Evolutionary conservation across 2,113 vertebrate species (phyloP).

Genomic region (Macrotis lagotis): DNA sequence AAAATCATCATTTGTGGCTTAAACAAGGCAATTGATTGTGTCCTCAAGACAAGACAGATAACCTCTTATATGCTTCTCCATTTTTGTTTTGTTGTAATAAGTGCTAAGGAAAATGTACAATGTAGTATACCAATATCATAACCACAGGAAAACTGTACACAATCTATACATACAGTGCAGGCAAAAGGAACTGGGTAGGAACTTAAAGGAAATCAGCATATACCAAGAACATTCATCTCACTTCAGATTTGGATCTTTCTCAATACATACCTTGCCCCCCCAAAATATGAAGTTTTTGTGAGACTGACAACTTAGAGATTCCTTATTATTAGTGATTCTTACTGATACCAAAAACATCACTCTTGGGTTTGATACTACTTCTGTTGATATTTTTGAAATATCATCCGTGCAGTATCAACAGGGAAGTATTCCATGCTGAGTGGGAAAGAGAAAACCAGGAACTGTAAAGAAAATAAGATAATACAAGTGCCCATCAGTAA

Average conservation of each 20-base stretch:
- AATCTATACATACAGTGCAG: neutral
- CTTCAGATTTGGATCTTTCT: neutral
- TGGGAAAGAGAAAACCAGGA: neutral
- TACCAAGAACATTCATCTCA: neutral
- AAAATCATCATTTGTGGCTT: neutral
- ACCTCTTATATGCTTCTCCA: neutral
- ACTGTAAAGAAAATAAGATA: neutral
- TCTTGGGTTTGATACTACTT: neutral
- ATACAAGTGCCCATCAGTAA: neutral
- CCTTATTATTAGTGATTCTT: conserved; percentile 2
- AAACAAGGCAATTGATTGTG: neutral
- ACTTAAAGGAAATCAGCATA: neutral
- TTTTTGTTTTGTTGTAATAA: neutral
- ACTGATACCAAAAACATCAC: neutral
- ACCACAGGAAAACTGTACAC: neutral
- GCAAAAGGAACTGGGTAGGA: neutral
- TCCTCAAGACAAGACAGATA: neutral
- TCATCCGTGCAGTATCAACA: neutral
- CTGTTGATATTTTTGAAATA: neutral
- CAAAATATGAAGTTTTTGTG: neutral
- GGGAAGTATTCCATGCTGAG: neutral
- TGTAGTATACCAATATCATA: neutral
- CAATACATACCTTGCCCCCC: neutral
- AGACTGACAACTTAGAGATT: neutral
- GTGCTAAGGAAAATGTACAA: neutral